Evolutionary conservation across 2,113 vertebrate species (phyloP).

Genomic region (Rhombomys opimus): DNA sequence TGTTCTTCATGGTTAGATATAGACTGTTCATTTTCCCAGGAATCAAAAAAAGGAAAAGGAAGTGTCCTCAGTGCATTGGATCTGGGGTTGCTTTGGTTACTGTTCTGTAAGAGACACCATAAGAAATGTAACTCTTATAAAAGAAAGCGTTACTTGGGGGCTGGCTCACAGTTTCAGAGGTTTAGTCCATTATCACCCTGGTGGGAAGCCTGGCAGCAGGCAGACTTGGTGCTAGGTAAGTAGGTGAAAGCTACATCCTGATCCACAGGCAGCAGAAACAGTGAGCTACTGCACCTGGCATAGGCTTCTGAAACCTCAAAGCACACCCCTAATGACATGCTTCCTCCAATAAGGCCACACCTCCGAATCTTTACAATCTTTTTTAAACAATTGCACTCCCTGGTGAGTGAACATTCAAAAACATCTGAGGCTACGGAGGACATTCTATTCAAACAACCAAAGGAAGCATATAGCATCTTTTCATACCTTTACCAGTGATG

Average conservation of each 20-base stretch:
- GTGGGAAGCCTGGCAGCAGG: background rate
- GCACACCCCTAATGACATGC: background rate
- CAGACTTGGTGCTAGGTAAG: background rate
- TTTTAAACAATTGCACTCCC: background rate
- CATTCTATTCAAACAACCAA: background rate
- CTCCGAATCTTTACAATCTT: background rate
- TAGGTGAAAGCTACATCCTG: background rate
- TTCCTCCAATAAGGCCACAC: background rate
- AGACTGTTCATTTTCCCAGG: background rate
- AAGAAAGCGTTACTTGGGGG: background rate
- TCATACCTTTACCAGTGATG: background rate
- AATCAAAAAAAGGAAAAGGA: constrained; percentile 38
- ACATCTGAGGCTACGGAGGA: background rate
- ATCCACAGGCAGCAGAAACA: background rate
- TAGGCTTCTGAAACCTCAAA: background rate
- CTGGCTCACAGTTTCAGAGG: background rate
- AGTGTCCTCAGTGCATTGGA: background rate
- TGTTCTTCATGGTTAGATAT: constrained; percentile 46
- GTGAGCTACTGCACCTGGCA: no score
- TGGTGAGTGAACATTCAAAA: background rate
- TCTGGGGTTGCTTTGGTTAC: background rate
- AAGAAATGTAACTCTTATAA: background rate
- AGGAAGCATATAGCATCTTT: background rate
- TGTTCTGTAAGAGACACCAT: background rate
- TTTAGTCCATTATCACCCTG: background rate